Base-by-base conservation (phyloP, 2,888 invertebrate species). In the Belgica antarctica region DNA sequence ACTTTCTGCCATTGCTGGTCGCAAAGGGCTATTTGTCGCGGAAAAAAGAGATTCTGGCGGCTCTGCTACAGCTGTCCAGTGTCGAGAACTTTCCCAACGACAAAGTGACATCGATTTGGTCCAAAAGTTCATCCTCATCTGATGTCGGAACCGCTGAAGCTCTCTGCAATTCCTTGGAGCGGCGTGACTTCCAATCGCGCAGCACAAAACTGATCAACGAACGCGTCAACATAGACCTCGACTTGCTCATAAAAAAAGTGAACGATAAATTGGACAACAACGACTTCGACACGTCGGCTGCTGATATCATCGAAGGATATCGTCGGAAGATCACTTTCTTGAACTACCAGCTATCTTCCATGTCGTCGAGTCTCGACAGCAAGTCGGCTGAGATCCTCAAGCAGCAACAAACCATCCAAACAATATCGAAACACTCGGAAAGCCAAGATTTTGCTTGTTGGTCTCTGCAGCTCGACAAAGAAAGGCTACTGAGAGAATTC, bases 261-360 rank as follows among this genome's bases (percentile, higher is more conserved):
- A 68, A 68, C 34, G 46, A 25, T 31, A 68, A 68, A 28, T 2
- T 68, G 28, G 68, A 68, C 15, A 47, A 24, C 17, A 68, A 68
- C 5, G 57, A 68, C 4, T 10, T 8, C 2, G 22, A 17, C 4
- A 10, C 7, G 22, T 22, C 12, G 17, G 12, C 57, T 12, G 19
- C 52, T 7, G 68, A 68, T 19, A 19, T 68, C n/a, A 46, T 68
- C 7, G 12, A 47, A 34, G 19, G 52, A 0, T 68, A 68, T 22
- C 52, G 68, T 1, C 68, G 57, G 12, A 68, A 68, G 22, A 57
- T 27, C 10, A 19, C n/a, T 34, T 19, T 19, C 34, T 22, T 68
- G 1, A 46, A 46, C 7, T 19, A 52, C n/a, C 19, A 31, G 19
- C 24, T 68, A n/a, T n/a, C 28, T 8, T 22, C 31, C 8, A 8